These are phyloP conservation scores for Halisarca cf. caerulea DNA, from an alignment of 37 sponge, comb jelly and placozoan species.

Conservation along the genomic window DNA sequence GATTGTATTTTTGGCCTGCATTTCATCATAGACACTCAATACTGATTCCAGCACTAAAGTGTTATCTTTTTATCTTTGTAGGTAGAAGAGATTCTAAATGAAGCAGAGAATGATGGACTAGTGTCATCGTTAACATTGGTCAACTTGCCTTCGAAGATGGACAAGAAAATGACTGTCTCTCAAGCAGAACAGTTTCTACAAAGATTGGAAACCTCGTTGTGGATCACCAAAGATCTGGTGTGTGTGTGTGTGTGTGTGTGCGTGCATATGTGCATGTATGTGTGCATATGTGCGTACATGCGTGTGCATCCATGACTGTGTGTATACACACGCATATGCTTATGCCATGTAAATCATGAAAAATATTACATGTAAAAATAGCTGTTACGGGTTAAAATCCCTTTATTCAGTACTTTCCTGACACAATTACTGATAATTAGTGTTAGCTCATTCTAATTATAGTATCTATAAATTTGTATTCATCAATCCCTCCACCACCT, in stretches of 20 bases:
- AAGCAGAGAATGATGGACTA: background rate
- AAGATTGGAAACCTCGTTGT: background rate
- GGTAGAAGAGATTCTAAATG: conserved; percentile 5
- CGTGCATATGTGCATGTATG: conserved; percentile 2
- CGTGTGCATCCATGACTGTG: background rate
- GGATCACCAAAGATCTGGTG: background rate
- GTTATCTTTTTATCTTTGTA: background rate
- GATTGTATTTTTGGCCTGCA: no score
- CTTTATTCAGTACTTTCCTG: no score
- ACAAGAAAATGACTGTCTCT: conserved; percentile 8
- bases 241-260: conserved; percentile 21
- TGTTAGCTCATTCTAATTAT: no score
- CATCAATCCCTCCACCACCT: no score
- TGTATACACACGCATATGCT: no score
- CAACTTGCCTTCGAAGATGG: conserved; percentile 5
- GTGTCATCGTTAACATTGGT: background rate
- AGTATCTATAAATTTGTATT: no score
- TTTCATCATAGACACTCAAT: no score
- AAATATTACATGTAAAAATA: no score
- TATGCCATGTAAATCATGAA: no score
- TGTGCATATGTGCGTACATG: conserved; percentile 10
- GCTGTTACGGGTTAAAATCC: no score
- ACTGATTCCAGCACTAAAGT: no score
- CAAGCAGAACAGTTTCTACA: conserved; percentile 9
- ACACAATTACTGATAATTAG: no score